These are phyloP conservation scores for Salvelinus sp. DNA, from an alignment of 2,113 vertebrate genomes.

Conservation along the genomic window DNA sequence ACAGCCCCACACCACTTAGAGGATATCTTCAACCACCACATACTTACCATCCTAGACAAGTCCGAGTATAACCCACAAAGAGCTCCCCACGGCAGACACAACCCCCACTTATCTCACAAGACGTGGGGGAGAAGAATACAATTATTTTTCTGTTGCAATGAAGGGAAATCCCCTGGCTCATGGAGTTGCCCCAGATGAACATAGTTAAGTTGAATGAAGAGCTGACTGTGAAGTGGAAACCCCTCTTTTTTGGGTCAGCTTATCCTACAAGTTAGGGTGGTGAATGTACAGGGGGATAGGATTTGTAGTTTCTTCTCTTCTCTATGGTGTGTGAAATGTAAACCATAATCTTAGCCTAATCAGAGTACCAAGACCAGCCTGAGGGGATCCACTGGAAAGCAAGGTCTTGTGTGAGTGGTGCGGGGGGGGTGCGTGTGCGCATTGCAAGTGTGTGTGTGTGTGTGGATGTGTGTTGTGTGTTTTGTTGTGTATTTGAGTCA, in stretches of 20 bases:
- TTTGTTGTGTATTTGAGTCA: too few relatives aligned
- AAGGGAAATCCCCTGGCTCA: background rate
- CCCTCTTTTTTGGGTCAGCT: slow-evolving; percentile 1
- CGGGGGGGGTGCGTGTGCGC: slow-evolving; percentile 7
- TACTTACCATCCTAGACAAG: too few relatives aligned
- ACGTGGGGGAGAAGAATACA: background rate
- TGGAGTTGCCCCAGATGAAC: background rate
- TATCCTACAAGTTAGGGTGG: slow-evolving; percentile 5
- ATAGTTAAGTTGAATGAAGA: background rate
- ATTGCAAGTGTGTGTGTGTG: background rate
- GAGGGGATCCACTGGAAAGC: slow-evolving; percentile 34
- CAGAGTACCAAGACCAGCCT: slow-evolving; percentile 14
- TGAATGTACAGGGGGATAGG: slow-evolving; percentile 26
- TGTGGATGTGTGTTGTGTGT: too few relatives aligned
- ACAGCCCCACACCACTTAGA: too few relatives aligned
- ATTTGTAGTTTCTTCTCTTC: slow-evolving; percentile 18
- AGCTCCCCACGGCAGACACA: too few relatives aligned
- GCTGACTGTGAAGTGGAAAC: slow-evolving; percentile 11
- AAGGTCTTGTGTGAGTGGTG: background rate
- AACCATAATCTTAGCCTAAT: slow-evolving; percentile 32
- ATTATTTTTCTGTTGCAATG: background rate
- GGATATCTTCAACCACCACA: too few relatives aligned
- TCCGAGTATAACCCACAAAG: too few relatives aligned
- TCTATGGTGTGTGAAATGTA: slow-evolving; percentile 25
- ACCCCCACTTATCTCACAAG: background rate